Evolutionary conservation across 2,797 vertebrate species (phyloP).

Genomic region (Chrysocyon brachyurus): DNA sequence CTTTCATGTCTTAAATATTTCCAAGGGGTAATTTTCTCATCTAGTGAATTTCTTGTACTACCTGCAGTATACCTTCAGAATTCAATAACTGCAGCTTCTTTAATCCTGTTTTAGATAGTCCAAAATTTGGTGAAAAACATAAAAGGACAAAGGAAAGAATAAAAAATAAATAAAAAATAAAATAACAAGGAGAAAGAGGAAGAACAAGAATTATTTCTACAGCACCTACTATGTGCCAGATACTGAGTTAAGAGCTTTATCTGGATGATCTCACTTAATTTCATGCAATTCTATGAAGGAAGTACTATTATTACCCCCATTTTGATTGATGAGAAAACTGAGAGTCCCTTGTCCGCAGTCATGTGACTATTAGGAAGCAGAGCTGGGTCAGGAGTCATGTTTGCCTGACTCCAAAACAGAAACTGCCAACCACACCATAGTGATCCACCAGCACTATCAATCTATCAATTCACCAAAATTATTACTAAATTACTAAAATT

Average conservation of each 20-base stretch:
- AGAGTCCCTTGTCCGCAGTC: background rate
- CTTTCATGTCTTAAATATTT: constrained; percentile 36
- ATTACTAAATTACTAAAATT: background rate
- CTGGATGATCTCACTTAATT: background rate
- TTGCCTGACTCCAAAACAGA: background rate
- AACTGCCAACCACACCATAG: background rate
- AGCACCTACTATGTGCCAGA: background rate
- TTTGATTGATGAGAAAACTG: background rate
- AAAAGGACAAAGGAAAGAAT: background rate
- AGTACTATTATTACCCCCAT: background rate
- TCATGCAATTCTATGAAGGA: background rate
- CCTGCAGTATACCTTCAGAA: background rate
- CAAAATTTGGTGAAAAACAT: constrained; percentile 12
- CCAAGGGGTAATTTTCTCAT: constrained; percentile 29
- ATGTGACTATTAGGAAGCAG: background rate
- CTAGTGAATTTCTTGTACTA: background rate
- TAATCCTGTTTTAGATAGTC: constrained; percentile 14
- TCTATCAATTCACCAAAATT: background rate
- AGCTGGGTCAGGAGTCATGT: background rate
- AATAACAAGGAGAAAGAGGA: background rate
- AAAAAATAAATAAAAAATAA: background rate
- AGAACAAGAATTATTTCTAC: background rate
- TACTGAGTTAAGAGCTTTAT: background rate
- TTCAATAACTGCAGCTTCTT: background rate
- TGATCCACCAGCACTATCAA: background rate